These are phyloP conservation scores for Paradoxurus hermaphroditus DNA, from an alignment of 2,113 vertebrate genomes.

Conservation along the genomic window DNA sequence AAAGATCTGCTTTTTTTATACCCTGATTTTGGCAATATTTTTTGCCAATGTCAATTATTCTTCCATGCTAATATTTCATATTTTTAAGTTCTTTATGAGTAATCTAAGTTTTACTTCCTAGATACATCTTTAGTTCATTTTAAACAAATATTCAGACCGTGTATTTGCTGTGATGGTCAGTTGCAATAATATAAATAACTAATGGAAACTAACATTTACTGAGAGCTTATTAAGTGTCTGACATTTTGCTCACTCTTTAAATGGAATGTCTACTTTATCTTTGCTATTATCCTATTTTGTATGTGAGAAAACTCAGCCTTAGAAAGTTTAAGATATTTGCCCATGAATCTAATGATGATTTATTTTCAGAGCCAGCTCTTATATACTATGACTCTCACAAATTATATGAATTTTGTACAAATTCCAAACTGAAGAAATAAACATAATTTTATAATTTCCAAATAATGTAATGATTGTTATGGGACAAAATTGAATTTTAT, in stretches of 20 bases:
- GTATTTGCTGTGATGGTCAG: neutral
- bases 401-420: neutral
- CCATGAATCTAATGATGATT: neutral
- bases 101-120: neutral
- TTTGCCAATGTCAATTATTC: neutral
- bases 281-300: neutral
- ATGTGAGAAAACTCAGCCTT: neutral
- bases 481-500: conserved; percentile 1
- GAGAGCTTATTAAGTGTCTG: neutral
- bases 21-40: neutral
- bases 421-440: neutral
- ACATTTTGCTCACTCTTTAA: conserved; percentile 19
- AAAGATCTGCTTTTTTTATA: neutral
- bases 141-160: neutral
- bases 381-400: neutral
- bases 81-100: neutral
- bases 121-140: neutral
- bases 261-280: neutral
- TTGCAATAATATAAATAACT: neutral
- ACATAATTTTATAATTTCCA: conserved; percentile 13
- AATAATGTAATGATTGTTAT: neutral
- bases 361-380: neutral
- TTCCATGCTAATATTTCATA: neutral
- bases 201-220: neutral
- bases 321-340: neutral